phyloP scores from a whole-genome alignment of 2,113 vertebrate species.

The Bufo bufo region DNA sequence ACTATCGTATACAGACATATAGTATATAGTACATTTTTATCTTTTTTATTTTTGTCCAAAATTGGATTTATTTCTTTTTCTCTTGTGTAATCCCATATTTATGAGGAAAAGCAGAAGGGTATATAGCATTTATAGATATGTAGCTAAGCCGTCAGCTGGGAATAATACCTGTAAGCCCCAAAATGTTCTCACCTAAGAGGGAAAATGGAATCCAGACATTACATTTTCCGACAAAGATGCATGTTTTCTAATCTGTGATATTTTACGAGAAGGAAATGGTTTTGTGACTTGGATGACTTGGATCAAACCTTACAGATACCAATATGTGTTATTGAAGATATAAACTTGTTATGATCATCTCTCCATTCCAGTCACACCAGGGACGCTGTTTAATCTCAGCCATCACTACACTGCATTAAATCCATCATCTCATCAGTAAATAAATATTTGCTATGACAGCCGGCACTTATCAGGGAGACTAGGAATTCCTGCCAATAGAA shows the following conservation, averaged over 20 bases:
- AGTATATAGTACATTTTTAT: background rate
- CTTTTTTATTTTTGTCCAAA: background rate
- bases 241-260: background rate
- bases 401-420: conserved; percentile 1
- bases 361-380: conserved; percentile 9
- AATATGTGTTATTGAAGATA: conserved; percentile 37
- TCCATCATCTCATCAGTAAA: conserved; percentile 26
- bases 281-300: background rate
- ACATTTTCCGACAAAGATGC: background rate
- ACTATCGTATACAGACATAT: background rate
- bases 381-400: conserved; percentile 4
- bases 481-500: background rate
- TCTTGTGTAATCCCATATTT: background rate
- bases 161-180: background rate
- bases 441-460: conserved; percentile 1
- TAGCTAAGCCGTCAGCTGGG: background rate
- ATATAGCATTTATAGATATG: background rate
- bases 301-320: conserved; percentile 9
- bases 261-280: background rate
- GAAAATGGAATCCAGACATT: background rate
- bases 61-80: background rate
- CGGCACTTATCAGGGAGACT: background rate
- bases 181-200: too few relatives aligned
- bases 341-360: conserved; percentile 14
- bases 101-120: background rate